These are phyloP conservation scores for Lepus europaeus DNA, from an alignment of 2,113 vertebrate genomes.

Conservation along the genomic window DNA sequence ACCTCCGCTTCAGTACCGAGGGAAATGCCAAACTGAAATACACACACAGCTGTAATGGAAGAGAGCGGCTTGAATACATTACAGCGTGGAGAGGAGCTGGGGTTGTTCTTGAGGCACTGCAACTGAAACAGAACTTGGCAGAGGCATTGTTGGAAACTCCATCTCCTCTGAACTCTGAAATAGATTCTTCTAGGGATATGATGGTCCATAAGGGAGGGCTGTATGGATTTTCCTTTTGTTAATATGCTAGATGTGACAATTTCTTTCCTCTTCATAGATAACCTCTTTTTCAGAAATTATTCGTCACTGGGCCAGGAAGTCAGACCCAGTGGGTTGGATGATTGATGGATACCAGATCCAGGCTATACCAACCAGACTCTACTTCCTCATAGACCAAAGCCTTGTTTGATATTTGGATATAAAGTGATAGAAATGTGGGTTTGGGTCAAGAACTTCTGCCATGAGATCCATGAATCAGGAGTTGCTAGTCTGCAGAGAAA, in stretches of 20 bases:
- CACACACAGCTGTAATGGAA: constrained; percentile 58
- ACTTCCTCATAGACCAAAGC: neutral
- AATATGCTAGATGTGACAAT: neutral
- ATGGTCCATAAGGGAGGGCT: no score
- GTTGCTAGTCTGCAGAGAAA: neutral
- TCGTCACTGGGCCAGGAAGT: neutral
- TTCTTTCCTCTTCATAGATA: neutral
- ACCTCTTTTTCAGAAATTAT: neutral
- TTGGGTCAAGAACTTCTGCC: neutral
- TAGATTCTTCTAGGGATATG: neutral
- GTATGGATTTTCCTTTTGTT: constrained; percentile 4
- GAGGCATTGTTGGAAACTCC: constrained; percentile 28
- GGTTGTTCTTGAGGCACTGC: neutral
- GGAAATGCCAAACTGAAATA: constrained; percentile 72
- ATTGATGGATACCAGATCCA: neutral
- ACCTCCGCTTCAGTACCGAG: constrained; percentile 58
- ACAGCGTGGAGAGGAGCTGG: constrained; percentile 51
- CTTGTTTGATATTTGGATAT: neutral
- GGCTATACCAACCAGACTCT: neutral
- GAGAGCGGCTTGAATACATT: constrained; percentile 76
- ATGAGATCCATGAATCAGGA: neutral
- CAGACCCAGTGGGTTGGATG: neutral
- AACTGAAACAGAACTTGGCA: constrained; percentile 39
- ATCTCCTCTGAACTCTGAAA: constrained; percentile 44
- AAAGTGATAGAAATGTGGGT: neutral